phyloP scores from a whole-genome alignment of 2,888 invertebrate genomes.

The Enchytraeus crypticus region DNA sequence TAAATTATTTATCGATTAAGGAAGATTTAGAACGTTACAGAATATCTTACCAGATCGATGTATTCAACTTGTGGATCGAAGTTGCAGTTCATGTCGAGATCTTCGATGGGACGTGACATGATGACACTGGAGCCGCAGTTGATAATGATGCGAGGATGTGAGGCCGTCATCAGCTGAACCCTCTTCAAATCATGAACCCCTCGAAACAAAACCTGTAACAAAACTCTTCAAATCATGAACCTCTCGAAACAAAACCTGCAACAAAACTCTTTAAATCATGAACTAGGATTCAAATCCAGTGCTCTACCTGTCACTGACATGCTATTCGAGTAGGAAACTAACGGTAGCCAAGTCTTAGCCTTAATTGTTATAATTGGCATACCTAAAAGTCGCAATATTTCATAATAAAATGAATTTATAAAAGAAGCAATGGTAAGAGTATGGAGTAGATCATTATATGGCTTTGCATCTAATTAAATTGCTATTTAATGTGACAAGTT shows the following conservation, averaged over 20 bases:
- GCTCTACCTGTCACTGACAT: too few species aligned
- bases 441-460: too few species aligned
- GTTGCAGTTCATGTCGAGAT: slow-evolving; percentile 26
- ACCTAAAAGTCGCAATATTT: too few species aligned
- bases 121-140: slow-evolving; percentile 23
- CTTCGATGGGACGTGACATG: slow-evolving; percentile 17
- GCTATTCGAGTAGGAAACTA: too few species aligned
- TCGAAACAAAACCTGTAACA: slow-evolving; percentile 29
- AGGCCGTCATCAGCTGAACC: slow-evolving; percentile 27
- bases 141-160: slow-evolving; percentile 26
- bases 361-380: not conserved
- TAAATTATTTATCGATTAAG: too few species aligned
- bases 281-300: too few species aligned
- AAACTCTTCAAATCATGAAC: not conserved
- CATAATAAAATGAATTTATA: too few species aligned
- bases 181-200: slow-evolving; percentile 29
- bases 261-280: not conserved
- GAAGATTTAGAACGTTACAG: too few species aligned
- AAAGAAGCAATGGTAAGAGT: too few species aligned
- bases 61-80: slow-evolving; percentile 23
- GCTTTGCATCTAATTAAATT: too few species aligned
- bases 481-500: too few species aligned
- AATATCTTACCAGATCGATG: slow-evolving; percentile 30
- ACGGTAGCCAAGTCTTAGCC: not conserved
- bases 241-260: too few species aligned